Percentiles rank a stretch among this genome's conserved stretches.
Conservation (phyloP, 2,797 vertebrate species). For the Premnoplex brunnescens region DNA sequence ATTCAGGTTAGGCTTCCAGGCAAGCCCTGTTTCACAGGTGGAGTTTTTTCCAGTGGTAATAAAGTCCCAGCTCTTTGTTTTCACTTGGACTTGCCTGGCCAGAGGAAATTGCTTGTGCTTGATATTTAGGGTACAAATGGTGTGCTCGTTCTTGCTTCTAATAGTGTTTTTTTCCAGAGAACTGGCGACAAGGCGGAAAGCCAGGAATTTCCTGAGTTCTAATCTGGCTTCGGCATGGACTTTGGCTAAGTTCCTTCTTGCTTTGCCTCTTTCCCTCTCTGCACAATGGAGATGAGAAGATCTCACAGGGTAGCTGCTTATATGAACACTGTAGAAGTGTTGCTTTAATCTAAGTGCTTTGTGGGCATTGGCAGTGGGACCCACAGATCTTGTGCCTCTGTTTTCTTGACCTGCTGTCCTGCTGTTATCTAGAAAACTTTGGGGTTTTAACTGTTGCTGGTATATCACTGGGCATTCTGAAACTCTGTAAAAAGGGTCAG, state of each 20-base stretch:
- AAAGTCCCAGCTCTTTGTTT: slow-evolving; percentile 15
- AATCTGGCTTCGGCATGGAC: slow-evolving; percentile 31
- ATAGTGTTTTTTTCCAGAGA: neutral
- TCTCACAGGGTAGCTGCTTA: neutral
- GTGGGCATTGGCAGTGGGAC: neutral
- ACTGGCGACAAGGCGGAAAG: slow-evolving; percentile 16
- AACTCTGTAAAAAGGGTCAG: neutral
- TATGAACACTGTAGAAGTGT: neutral
- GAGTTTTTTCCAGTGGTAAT: neutral
- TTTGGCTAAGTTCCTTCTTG: slow-evolving; percentile 4
- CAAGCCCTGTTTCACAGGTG: neutral
- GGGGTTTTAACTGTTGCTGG: neutral
- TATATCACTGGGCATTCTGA: neutral
- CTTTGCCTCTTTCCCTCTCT: slow-evolving; percentile 1
- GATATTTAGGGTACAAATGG: neutral
- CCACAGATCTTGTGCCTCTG: neutral
- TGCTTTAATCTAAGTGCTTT: neutral
- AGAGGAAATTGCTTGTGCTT: slow-evolving; percentile 25
- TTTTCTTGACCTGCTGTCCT: neutral
- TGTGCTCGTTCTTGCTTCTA: neutral
- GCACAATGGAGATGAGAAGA: neutral
- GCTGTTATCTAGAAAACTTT: neutral
- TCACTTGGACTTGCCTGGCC: neutral
- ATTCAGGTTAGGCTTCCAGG: slow-evolving; percentile 26
- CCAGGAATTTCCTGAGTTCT: slow-evolving; percentile 56